These are phyloP conservation scores for Xestia sexstrigata DNA, from an alignment of 2,888 invertebrate genomes.

Conservation along the genomic window DNA sequence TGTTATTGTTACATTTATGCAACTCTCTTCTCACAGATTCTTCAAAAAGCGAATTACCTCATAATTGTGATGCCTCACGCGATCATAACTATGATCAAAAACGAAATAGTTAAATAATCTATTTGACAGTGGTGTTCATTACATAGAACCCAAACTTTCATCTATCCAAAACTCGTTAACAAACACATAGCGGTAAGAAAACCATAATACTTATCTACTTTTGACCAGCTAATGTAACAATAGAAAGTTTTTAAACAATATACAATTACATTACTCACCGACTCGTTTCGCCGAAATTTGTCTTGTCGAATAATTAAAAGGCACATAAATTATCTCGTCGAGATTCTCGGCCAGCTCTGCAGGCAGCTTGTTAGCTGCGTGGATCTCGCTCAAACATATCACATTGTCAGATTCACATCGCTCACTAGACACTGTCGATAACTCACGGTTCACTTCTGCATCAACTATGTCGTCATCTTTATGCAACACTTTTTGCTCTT, in stretches of 20 bases:
- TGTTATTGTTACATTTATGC: not conserved
- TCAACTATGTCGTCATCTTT: slow-evolving; percentile 78
- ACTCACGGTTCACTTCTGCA: slow-evolving; percentile 76
- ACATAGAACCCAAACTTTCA: slow-evolving; percentile 12
- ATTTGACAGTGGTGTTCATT: not conserved
- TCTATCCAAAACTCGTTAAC: slow-evolving; percentile 44
- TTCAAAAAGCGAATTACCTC: not conserved
- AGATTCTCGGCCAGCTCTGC: slow-evolving; percentile 84
- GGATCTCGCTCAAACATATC: slow-evolving; percentile 91
- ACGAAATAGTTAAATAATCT: slow-evolving; percentile 12
- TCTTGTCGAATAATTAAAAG: slow-evolving; percentile 92
- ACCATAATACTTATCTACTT: slow-evolving; percentile 34
- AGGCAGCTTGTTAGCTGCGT: slow-evolving; percentile 88
- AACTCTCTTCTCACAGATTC: not conserved
- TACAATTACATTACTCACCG: slow-evolving; percentile 79
- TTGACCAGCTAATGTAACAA: slow-evolving; percentile 43
- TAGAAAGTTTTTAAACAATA: slow-evolving; percentile 63
- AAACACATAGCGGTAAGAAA: slow-evolving; percentile 4
- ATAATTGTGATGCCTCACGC: not conserved
- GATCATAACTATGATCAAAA: not conserved
- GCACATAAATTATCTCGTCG: slow-evolving; percentile 92
- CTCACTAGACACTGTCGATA: slow-evolving; percentile 85
- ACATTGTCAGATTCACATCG: slow-evolving; percentile 85
- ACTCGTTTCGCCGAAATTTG: slow-evolving; percentile 86
- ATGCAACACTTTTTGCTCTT: slow-evolving; percentile 76